Evolutionary conservation across 2,888 invertebrate genomes (phyloP), one percentile per base, ranked within the genome.

Genomic region (Aphodius granarius): DNA sequence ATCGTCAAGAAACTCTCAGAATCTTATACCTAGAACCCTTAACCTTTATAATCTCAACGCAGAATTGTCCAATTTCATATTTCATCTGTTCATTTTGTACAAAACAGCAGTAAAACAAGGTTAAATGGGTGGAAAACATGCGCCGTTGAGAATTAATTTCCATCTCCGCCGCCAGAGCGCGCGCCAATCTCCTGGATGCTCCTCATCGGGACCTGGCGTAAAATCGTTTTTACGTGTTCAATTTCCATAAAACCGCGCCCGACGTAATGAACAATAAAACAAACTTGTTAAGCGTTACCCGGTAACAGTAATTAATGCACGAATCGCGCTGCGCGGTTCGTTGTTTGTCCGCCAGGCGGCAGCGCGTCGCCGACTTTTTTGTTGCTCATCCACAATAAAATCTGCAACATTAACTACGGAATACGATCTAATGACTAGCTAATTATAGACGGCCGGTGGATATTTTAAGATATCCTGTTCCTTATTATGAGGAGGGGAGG

Each of bases 401-500:
- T 68, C 22, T 22, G 16, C 6, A 22, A 68, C 21, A 68, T 66
- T 66, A 66, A 66, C 66, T 66, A 18, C 19, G 19, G 66, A 66
- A 66, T 66, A 20, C 66, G 66, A 66, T 66, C 66, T 66, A 66
- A 66, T 66, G 66, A 66, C 66, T 20, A 20, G 66, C 66, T 66
- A 68, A 20, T 68, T 68, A 19, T 68, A 22, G 68, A 21, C n/a
- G 22, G 21, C n/a, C 22, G 19, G 21, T 68, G 21, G 68, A 21
- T 66, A 66, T 66, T 66, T 66, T 19, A 18, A 66, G 66, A 68
- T 20, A 68, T 68, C 68, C 68, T 20, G 68, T 68, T 20, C 68
- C 19, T 20, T 68, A 68, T 68, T 68, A 68, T 68, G 21, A 20
- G 22, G 22, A 22, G 68, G 21, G 22, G 22, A 22, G 68, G 20